Evolutionary conservation across 2,888 invertebrate genomes (phyloP).

Genomic region (Troides oblongomaculatus): DNA sequence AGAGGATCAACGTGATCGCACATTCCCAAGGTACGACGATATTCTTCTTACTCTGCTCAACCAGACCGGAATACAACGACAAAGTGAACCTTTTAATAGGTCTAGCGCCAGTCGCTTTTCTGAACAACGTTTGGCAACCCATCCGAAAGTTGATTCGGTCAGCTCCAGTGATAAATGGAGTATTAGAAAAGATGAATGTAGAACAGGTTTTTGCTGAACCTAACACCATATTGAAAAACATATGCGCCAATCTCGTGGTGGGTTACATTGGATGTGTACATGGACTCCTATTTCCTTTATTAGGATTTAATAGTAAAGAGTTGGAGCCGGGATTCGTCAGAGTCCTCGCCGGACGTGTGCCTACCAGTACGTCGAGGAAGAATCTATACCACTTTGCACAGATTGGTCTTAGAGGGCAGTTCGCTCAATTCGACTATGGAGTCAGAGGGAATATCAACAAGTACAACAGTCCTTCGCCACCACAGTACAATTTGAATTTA

Average conservation of each 20-base stretch:
- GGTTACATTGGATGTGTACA: constrained; percentile 30
- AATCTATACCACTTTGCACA: constrained; percentile 43
- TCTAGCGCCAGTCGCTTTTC: constrained; percentile 72
- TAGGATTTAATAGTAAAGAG: constrained; percentile 34
- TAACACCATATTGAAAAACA: constrained; percentile 4
- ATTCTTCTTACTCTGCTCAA: constrained; percentile 71
- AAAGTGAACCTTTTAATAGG: constrained; percentile 72
- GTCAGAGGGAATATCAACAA: constrained; percentile 35
- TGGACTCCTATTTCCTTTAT: constrained; percentile 22
- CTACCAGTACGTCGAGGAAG: constrained; percentile 42
- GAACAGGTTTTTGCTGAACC: constrained; percentile 30
- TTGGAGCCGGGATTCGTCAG: constrained; percentile 38
- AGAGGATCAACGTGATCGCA: constrained; percentile 81
- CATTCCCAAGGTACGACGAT: constrained; percentile 82
- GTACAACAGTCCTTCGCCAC: constrained; percentile 40
- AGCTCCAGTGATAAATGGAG: constrained; percentile 9
- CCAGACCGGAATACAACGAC: constrained; percentile 72
- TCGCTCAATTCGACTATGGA: constrained; percentile 46
- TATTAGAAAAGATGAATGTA: constrained; percentile 25
- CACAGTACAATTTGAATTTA: constrained; percentile 40
- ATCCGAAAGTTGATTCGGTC: constrained; percentile 12
- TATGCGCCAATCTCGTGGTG: constrained; percentile 27
- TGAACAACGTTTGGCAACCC: constrained; percentile 28
- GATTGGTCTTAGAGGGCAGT: constrained; percentile 33
- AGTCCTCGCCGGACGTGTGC: constrained; percentile 37